A percentile compares a stretch with the other conserved stretches of the same genome.
These are phyloP conservation scores for Drosophila simulans DNA, from an alignment of 1,140 invertebrate genomes.

Conservation along the genomic window DNA sequence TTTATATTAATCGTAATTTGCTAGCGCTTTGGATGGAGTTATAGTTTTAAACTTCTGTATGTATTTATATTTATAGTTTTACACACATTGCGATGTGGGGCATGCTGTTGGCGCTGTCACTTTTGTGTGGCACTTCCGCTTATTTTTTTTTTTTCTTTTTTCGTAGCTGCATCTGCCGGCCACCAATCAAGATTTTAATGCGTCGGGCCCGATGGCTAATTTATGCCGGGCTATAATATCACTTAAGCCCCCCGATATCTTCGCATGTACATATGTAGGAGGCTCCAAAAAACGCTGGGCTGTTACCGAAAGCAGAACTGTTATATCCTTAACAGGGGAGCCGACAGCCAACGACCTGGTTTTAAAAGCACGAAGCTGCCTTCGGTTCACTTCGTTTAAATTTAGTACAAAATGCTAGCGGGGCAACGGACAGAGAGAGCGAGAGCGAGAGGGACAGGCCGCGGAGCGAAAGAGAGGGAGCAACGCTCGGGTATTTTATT, in stretches of 20 bases:
- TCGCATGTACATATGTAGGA: neutral
- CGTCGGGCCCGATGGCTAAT: slow-evolving; percentile 58
- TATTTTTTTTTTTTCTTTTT: neutral
- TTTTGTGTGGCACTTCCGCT: slow-evolving; percentile 45
- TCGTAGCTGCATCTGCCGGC: slow-evolving; percentile 62
- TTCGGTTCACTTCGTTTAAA: slow-evolving; percentile 29
- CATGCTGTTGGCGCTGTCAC: slow-evolving; percentile 31
- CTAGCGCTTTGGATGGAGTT: neutral
- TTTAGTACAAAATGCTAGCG: slow-evolving; percentile 27
- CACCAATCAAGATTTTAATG: slow-evolving; percentile 73
- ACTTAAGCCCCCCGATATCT: slow-evolving; percentile 36
- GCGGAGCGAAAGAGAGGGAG: neutral
- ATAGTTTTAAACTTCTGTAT: neutral
- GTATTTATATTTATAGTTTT: slow-evolving; percentile 1
- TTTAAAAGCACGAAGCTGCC: slow-evolving; percentile 18
- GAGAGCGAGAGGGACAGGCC: neutral
- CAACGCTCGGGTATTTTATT: slow-evolving; percentile 6
- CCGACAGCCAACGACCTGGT: slow-evolving; percentile 41
- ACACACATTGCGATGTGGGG: slow-evolving; percentile 21
- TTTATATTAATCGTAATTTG: too few relatives aligned
- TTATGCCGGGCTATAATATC: slow-evolving; percentile 61
- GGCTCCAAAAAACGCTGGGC: neutral
- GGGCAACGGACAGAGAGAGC: neutral
- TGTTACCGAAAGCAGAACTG: slow-evolving; percentile 25
- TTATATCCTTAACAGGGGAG: slow-evolving; percentile 37